Conservation (phyloP, 2,113 vertebrate genomes). For the Lophotis ruficrista region DNA sequence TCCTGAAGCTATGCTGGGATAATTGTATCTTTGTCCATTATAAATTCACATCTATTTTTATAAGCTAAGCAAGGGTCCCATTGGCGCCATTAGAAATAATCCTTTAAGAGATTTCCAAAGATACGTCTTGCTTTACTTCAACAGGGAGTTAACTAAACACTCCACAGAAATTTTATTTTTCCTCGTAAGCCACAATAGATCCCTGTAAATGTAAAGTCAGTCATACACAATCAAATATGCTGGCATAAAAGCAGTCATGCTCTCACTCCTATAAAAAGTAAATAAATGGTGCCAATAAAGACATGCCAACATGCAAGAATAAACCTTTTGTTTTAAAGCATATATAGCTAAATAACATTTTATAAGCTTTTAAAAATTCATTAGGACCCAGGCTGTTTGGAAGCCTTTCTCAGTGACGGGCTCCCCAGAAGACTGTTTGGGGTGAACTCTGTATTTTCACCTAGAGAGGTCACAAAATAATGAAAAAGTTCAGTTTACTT, state of each 20-base stretch:
- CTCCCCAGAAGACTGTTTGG: neutral
- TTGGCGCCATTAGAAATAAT: constrained; percentile 11
- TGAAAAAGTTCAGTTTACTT: neutral
- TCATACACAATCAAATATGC: constrained; percentile 23
- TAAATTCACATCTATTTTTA: constrained; percentile 41
- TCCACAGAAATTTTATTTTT: constrained; percentile 32
- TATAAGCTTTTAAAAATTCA: neutral
- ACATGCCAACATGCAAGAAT: constrained; percentile 28
- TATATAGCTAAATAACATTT: neutral
- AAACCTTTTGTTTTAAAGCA: constrained; percentile 43
- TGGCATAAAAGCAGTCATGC: constrained; percentile 11
- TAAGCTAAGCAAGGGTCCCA: constrained; percentile 10
- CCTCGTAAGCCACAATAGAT: constrained; percentile 32
- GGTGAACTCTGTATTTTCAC: neutral
- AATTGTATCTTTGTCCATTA: constrained; percentile 42
- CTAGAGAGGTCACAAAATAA: neutral
- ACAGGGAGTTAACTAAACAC: constrained; percentile 14
- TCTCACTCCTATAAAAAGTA: constrained; percentile 48
- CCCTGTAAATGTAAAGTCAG: constrained; percentile 33
- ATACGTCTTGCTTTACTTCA: constrained; percentile 19
- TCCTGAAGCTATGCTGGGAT: constrained; percentile 14
- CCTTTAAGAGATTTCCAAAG: constrained; percentile 34
- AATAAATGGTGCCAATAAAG: constrained; percentile 25
- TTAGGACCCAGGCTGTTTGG: neutral
- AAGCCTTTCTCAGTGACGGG: neutral